Conservation (phyloP, 2,888 invertebrate genomes). For the Callyntrura guangdongensis region DNA sequence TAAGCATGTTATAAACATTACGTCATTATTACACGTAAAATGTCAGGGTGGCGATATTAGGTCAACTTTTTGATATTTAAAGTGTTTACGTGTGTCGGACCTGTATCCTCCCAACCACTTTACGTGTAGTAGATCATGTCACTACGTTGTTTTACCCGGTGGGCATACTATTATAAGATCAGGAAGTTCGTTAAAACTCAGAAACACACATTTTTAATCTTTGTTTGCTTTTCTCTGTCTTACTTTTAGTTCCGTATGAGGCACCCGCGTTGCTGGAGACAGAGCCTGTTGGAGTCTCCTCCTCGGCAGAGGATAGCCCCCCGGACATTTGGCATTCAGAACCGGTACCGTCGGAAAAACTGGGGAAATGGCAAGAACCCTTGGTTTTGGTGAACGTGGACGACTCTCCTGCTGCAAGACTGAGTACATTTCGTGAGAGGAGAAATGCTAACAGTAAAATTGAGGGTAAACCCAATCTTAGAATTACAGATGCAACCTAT, state of each 20-base stretch:
- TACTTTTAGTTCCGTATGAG: conserved; percentile 60
- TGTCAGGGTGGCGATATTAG: no score
- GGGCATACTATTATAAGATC: no score
- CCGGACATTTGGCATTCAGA: conserved; percentile 82
- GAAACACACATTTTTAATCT: no score
- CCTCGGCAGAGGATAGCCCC: conserved; percentile 46
- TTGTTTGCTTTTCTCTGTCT: conserved; percentile 5
- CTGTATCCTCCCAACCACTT: no score
- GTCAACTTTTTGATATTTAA: no score
- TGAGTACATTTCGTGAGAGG: conserved; percentile 52
- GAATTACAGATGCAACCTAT: conserved; percentile 69
- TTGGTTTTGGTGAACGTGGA: conserved; percentile 35
- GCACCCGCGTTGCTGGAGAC: conserved; percentile 4
- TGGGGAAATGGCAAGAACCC: conserved; percentile 82
- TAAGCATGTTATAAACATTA: no score
- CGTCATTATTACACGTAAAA: no score
- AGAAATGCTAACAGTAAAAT: conserved; percentile 38
- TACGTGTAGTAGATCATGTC: no score
- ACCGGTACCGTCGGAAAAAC: conserved; percentile 77
- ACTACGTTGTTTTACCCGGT: no score
- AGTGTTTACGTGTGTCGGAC: no score
- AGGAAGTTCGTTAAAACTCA: no score
- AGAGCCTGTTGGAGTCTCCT: conserved; percentile 6
- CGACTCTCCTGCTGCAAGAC: conserved; percentile 59
- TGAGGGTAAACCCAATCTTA: conserved; percentile 65